Evolutionary conservation across 2,888 invertebrate genomes (phyloP).

Genomic region (Mantis religiosa): DNA sequence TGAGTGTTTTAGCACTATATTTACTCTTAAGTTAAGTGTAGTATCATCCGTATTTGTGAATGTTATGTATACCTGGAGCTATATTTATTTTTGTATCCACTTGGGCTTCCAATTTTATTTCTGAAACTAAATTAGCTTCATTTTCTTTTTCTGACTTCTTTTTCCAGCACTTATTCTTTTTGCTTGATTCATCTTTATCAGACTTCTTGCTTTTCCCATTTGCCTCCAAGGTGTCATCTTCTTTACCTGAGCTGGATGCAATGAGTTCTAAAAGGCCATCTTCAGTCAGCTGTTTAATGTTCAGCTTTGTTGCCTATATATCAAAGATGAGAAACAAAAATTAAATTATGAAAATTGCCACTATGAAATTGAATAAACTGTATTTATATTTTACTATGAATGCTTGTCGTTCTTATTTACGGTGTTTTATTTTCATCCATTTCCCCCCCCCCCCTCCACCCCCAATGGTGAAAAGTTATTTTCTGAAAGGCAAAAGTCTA

Average conservation of each 20-base stretch:
- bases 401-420: not conserved
- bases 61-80: not conserved
- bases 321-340: not conserved
- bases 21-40: no score
- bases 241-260: slow-evolving; percentile 43
- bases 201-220: not conserved
- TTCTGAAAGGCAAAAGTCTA: no score
- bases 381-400: not conserved
- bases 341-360: not conserved
- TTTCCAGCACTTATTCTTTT: not conserved
- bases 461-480: no score
- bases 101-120: not conserved
- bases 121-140: not conserved
- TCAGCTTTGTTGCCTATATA: slow-evolving; percentile 54
- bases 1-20: no score
- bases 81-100: not conserved
- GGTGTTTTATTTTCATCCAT: not conserved
- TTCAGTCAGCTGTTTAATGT: slow-evolving; percentile 72
- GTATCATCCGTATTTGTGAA: not conserved
- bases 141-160: not conserved
- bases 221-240: not conserved
- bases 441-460: no score
- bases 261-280: slow-evolving; percentile 80
- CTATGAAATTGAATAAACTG: no score
- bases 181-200: not conserved